Evolutionary conservation across 2,888 invertebrate species (phyloP), one percentile per base, ranked within the genome.

Genomic region (Geotrupes spiniger): DNA sequence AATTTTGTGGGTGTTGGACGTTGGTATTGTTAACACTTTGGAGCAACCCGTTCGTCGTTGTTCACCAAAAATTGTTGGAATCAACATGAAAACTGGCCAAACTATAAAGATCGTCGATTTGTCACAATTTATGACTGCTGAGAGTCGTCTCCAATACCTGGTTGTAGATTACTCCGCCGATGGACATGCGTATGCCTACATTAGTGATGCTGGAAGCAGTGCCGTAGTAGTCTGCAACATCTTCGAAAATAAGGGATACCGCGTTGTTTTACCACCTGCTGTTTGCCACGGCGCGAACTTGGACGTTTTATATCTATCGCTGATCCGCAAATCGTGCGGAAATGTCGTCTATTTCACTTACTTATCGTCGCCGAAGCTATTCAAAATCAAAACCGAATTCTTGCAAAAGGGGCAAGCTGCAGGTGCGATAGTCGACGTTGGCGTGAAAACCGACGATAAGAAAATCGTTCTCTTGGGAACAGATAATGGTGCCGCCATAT

Each of bases 1-100:
- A 42, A 73, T 78, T 14, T 69, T 83, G 1, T 83, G 83, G 83
- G 78, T 74, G 3, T 65, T 83, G 53, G 83, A 83, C 62, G 76
- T 75, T 27, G 83, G 83, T 15, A 73, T 82, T 42, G 77, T 79
- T 1, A 78, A 82, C 59, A 79, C 79, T 2, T 62, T 83, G 62
- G 79, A 78, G 47, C 76, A 78, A 51, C 80, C 82, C 0, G 72
- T 79, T 2, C 74, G 79, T 16, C 73, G 76, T 33, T 81, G 81
- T 58, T 70, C 76, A 11, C 83, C 84, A 10, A 81, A 83, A 63
- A 75, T 84, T 10, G 73, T 83, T 9, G 81, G 79, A 15, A 72
- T 84, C 46, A 78, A 80, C 58, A 71, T 79, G 11, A 73, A 73
- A 56, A 79, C 78, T 39, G 77, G 78, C 42, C 77, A 79, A 70